Evolutionary conservation across 2,113 vertebrate species (phyloP).

Genomic region (Pimephales promelas): DNA sequence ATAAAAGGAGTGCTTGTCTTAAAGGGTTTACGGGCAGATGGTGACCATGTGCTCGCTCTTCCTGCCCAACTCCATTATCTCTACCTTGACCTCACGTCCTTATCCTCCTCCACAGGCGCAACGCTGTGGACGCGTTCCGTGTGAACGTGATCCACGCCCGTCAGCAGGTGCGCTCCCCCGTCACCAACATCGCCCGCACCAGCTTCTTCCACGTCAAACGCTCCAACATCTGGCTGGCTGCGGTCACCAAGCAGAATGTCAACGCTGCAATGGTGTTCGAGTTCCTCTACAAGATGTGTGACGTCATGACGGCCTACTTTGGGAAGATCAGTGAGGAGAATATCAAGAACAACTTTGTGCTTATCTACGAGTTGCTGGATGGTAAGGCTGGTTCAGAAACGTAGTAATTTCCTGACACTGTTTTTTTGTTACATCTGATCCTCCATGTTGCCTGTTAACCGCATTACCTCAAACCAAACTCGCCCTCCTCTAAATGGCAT

Average conservation of each 20-base stretch:
- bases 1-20: constrained; percentile 15
- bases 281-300: constrained; percentile 99
- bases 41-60: constrained; percentile 57
- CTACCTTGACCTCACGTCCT: neutral
- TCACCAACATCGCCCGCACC: constrained; percentile 98
- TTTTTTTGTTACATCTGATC: neutral
- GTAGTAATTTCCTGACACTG: neutral
- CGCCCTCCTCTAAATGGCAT: neutral
- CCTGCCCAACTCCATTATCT: constrained; percentile 56
- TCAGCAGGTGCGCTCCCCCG: constrained; percentile 97
- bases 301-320: constrained; percentile 98
- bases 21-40: constrained; percentile 23
- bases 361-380: constrained; percentile 97
- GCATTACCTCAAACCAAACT: neutral
- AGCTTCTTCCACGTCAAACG: constrained; percentile 99
- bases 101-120: constrained; percentile 78
- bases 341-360: constrained; percentile 99
- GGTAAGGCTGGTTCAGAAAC: constrained; percentile 75
- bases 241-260: constrained; percentile 99
- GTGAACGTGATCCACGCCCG: constrained; percentile 98
- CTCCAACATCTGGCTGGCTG: constrained; percentile 99
- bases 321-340: constrained; percentile 99
- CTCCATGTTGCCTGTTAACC: neutral
- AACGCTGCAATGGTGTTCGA: constrained; percentile 99
- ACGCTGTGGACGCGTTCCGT: constrained; percentile 97